These are phyloP conservation scores for Pycnomerus fuliginosus DNA, from an alignment of 2,888 invertebrate species.

Conservation along the genomic window DNA sequence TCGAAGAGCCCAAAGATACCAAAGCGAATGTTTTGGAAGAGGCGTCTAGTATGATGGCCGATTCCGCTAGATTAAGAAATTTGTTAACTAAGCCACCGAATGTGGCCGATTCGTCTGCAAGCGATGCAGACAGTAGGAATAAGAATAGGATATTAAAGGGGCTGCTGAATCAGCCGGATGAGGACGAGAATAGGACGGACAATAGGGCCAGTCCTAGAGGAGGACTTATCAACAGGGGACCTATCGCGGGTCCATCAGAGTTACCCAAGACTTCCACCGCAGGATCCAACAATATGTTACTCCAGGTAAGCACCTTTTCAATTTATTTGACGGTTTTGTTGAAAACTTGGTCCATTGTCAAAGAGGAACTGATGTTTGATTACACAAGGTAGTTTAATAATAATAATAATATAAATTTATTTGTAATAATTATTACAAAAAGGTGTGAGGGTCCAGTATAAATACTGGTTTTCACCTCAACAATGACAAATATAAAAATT, in stretches of 20 bases:
- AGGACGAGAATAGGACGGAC: conserved; percentile 57
- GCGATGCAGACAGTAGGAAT: conserved; percentile 49
- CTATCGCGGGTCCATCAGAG: conserved; percentile 50
- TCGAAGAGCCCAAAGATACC: conserved; percentile 56
- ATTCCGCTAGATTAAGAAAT: conserved; percentile 61
- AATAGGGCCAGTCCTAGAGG: conserved; percentile 52
- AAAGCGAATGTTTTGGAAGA: conserved; percentile 55
- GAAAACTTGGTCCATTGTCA: too few relatives aligned
- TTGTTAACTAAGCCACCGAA: conserved; percentile 58
- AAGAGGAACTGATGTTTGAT: too few relatives aligned
- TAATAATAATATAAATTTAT: too few relatives aligned
- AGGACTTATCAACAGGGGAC: conserved; percentile 44
- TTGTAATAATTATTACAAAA: too few relatives aligned
- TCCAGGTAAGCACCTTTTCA: conserved; percentile 57
- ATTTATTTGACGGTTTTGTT: too few relatives aligned
- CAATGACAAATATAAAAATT: too few relatives aligned
- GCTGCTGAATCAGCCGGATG: conserved; percentile 67
- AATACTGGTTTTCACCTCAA: too few relatives aligned
- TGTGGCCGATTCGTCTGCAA: conserved; percentile 40
- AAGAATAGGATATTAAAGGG: conserved; percentile 60
- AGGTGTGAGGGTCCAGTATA: too few relatives aligned
- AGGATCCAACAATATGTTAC: conserved; percentile 60
- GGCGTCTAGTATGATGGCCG: conserved; percentile 50
- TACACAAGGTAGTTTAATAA: too few relatives aligned
- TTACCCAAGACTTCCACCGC: conserved; percentile 34